phyloP scores from a whole-genome alignment of 2,797 vertebrate genomes.

The Florisuga fusca region DNA sequence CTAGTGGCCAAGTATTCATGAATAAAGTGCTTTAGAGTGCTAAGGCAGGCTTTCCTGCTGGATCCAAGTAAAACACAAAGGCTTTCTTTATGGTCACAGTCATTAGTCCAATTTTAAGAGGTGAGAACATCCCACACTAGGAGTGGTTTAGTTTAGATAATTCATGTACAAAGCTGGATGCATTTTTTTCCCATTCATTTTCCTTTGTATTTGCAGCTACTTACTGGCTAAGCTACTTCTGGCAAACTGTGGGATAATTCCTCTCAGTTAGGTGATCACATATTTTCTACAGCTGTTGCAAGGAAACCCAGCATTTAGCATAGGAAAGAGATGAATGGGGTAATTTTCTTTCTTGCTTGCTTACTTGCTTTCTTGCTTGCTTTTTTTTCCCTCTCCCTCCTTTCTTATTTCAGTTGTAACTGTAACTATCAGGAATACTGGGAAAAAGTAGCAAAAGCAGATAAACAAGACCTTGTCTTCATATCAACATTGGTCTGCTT shows the following conservation, averaged over 20 bases:
- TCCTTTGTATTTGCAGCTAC: neutral
- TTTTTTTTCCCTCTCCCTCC: neutral
- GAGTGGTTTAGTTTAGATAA: neutral
- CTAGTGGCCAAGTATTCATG: neutral
- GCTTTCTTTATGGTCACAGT: neutral
- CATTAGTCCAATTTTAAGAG: neutral
- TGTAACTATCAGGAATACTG: neutral
- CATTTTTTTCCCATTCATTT: neutral
- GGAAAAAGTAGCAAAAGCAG: neutral
- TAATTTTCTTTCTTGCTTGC: neutral
- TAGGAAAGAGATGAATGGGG: neutral
- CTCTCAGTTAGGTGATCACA: neutral
- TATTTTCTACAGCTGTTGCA: neutral
- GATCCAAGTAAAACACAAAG: neutral
- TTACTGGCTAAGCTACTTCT: neutral
- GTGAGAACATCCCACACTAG: neutral
- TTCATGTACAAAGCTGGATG: neutral
- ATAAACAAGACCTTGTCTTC: neutral
- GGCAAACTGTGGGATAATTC: neutral
- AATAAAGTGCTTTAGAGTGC: neutral
- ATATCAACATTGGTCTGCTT: neutral
- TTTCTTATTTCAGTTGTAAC: neutral
- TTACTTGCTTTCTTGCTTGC: fast-evolving
- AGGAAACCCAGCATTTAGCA: neutral
- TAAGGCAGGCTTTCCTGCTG: neutral